These are phyloP conservation scores for Physella acuta DNA, from an alignment of 1,140 invertebrate species.

Conservation along the genomic window DNA sequence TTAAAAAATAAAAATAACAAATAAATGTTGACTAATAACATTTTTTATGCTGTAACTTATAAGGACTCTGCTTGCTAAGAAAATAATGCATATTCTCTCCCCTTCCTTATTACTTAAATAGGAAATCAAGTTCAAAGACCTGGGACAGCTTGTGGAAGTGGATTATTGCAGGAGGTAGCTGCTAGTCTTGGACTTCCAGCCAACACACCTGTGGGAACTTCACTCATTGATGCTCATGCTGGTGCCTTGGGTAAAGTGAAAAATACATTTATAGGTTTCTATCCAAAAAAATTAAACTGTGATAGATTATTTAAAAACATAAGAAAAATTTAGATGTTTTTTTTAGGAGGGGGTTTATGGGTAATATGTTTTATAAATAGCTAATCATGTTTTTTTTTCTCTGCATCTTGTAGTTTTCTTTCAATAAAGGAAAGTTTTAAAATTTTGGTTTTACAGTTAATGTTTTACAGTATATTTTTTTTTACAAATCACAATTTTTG, in stretches of 20 bases:
- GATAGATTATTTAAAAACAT: neutral
- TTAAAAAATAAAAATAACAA: too few species aligned
- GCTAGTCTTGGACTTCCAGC: constrained; percentile 69
- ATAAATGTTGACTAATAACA: too few species aligned
- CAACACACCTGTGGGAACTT: constrained; percentile 79
- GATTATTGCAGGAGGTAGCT: constrained; percentile 70
- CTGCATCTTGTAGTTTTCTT: too few species aligned
- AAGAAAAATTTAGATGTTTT: neutral
- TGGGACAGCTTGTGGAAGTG: constrained; percentile 72
- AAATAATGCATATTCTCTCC: neutral
- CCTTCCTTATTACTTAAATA: constrained; percentile 32
- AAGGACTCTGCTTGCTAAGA: too few species aligned
- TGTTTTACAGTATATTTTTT: too few species aligned
- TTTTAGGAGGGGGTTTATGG: neutral
- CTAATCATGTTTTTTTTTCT: too few species aligned
- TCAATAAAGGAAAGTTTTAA: too few species aligned
- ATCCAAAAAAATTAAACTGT: neutral
- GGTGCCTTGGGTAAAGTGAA: constrained; percentile 81
- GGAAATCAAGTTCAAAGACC: constrained; percentile 70
- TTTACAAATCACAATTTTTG: too few species aligned
- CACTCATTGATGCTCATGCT: constrained; percentile 93
- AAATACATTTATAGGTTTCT: neutral
- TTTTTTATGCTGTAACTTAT: too few species aligned
- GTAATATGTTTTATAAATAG: too few species aligned
- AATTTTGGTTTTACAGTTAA: too few species aligned